Conservation (phyloP, 2,888 invertebrate genomes). For the Drosophila meridiana region DNA sequence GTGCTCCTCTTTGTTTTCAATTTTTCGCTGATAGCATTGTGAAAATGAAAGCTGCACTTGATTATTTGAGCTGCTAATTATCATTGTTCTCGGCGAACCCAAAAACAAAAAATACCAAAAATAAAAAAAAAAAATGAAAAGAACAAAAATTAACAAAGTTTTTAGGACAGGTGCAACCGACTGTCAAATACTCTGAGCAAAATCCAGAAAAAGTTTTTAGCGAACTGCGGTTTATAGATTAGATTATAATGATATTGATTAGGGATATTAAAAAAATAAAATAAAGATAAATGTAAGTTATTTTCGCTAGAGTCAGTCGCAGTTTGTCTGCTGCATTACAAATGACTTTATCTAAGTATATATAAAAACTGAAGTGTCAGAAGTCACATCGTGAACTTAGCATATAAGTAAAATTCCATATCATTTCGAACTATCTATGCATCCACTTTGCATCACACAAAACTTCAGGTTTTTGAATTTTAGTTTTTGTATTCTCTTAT, state of each 20-base stretch:
- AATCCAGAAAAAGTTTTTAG: no score
- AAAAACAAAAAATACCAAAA: conserved; percentile 6
- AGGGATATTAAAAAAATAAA: neutral
- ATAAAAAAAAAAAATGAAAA: neutral
- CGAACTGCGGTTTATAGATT: neutral
- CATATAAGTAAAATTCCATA: no score
- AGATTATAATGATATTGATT: neutral
- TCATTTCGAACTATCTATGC: neutral
- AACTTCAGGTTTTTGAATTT: neutral
- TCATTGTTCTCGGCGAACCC: conserved; percentile 52
- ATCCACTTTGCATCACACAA: neutral
- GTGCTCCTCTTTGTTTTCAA: conserved; percentile 56
- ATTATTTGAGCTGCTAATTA: conserved; percentile 74
- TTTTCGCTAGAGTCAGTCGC: neutral
- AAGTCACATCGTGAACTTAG: no score
- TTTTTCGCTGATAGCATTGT: conserved; percentile 53
- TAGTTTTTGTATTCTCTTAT: neutral
- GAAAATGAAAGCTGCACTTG: conserved; percentile 75
- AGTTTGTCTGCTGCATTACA: neutral
- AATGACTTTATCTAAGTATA: neutral
- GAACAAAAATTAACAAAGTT: neutral
- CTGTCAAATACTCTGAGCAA: neutral
- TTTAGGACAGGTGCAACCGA: neutral
- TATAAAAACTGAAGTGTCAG: no score
- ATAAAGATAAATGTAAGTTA: neutral